phyloP scores from a whole-genome alignment of 2,113 vertebrate species.

The Otolemur garnettii region DNA sequence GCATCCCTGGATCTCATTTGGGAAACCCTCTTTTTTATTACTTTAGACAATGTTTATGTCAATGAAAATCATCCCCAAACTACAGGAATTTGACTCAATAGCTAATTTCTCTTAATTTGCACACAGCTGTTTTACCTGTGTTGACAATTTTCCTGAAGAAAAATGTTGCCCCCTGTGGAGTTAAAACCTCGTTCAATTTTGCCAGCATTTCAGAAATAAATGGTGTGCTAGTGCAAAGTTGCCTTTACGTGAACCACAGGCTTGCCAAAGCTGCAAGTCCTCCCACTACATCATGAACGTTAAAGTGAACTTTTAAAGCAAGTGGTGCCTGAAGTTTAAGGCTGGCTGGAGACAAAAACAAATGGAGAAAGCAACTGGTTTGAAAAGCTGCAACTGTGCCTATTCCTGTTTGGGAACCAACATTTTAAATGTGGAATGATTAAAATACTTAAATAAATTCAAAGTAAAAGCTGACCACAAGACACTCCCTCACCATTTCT shows the following conservation, averaged over 20 bases:
- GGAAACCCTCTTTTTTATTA: conserved; percentile 67
- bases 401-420: background rate
- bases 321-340: conserved; percentile 36
- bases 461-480: background rate
- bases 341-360: conserved; percentile 17
- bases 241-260: conserved; percentile 28
- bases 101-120: conserved; percentile 82
- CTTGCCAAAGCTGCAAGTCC: conserved; percentile 58
- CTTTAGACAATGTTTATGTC: conserved; percentile 59
- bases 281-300: conserved; percentile 60
- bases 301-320: conserved; percentile 27
- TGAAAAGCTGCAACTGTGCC: background rate
- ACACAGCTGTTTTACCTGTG: conserved; percentile 78
- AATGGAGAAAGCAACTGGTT: background rate
- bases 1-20: conserved; percentile 20
- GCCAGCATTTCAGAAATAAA: conserved; percentile 72
- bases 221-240: conserved; percentile 60
- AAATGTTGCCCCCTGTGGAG: conserved; percentile 72
- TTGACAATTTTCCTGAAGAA: conserved; percentile 77
- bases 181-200: conserved; percentile 55
- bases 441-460: conserved; percentile 53
- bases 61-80: conserved; percentile 41
- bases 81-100: conserved; percentile 60
- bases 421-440: conserved; percentile 10
- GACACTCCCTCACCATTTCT: background rate